Evolutionary conservation across 2,113 vertebrate species (phyloP), one percentile per base, ranked within the genome.

Genomic region (Perca flavescens): DNA sequence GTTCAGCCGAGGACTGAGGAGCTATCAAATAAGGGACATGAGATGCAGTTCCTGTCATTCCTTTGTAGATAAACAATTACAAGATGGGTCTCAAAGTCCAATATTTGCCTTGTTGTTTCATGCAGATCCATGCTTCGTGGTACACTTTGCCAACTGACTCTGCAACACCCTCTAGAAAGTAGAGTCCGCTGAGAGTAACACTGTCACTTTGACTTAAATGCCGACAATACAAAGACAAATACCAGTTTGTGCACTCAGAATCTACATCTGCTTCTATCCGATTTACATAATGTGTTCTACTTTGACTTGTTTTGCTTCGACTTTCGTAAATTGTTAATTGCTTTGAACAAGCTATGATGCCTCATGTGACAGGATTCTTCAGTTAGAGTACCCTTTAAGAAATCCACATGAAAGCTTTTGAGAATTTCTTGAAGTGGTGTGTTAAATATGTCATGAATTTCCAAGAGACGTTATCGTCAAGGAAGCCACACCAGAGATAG

Each of bases 61-160:
- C 40, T 40, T 40, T 40, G 9, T 40, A 40, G 40, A 40, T 10
- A 40, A 40, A 40, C 9, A 6, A 34, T 40, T 40, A 9, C 40
- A 40, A 40, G 40, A 40, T 40, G 40, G 8, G 40, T 50, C 56
- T 10, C 28, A 46, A 25, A 79, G 57, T 79, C 34, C 34, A 79
- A 62, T 47, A 47, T 64, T 47, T 79, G 50, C 3, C 49, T 22
- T 57, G 58, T 71, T 71, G 49, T 79, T 46, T 49, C 21, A 49
- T 56, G 21, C 58, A 43, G 19, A 25, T n/a, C 25, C 14, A 40
- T 6, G 28, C 40, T 40, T 40, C 0, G 10, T 40, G 40, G 40
- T 17, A 6, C n/a, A 66, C 6, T 60, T 1, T 28, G 19, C 22
- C 10, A 57, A 19, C 49, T 34, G 47, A 28, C 47, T 31, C 56